A percentile compares a stretch with the other conserved stretches of the same genome.
Evolutionary conservation across 2,797 vertebrate species (phyloP).

Genomic region (Babyrousa celebensis): DNA sequence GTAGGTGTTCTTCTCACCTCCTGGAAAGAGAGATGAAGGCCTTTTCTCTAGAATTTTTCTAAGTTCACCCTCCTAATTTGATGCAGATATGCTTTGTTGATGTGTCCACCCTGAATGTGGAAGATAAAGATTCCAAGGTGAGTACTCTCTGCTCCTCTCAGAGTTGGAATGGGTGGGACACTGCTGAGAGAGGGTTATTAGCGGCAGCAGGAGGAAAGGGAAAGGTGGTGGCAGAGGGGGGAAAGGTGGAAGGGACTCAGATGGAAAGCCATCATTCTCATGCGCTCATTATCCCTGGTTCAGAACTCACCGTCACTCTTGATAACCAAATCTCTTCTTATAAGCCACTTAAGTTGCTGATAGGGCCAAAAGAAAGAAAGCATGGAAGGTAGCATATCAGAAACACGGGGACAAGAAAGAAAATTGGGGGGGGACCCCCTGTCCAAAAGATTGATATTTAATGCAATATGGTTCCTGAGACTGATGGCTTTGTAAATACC

Average conservation of each 20-base stretch:
- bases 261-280: conserved; percentile 17
- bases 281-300: conserved; percentile 32
- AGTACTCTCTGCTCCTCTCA: conserved; percentile 62
- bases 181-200: not conserved
- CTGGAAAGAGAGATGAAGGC: conserved; percentile 23
- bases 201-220: not conserved
- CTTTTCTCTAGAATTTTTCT: conserved; percentile 64
- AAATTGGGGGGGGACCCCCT: not conserved
- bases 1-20: conserved; percentile 65
- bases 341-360: conserved; percentile 3
- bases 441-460: not conserved
- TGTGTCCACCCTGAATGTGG: conserved; percentile 82
- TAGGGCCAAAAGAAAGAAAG: conserved; percentile 32
- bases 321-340: conserved; percentile 64
- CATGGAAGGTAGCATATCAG: not conserved
- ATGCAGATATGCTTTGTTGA: conserved; percentile 86
- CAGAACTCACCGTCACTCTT: conserved; percentile 45
- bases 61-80: conserved; percentile 73
- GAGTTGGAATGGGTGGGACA: not conserved
- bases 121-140: conserved; percentile 83
- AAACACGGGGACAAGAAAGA: not conserved
- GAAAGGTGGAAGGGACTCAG: not conserved
- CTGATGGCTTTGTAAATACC: conserved; percentile 35
- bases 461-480: conserved; percentile 57
- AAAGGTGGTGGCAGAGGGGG: not conserved